These are phyloP conservation scores for Platalea minor DNA, from an alignment of 2,797 vertebrate species.

Conservation along the genomic window DNA sequence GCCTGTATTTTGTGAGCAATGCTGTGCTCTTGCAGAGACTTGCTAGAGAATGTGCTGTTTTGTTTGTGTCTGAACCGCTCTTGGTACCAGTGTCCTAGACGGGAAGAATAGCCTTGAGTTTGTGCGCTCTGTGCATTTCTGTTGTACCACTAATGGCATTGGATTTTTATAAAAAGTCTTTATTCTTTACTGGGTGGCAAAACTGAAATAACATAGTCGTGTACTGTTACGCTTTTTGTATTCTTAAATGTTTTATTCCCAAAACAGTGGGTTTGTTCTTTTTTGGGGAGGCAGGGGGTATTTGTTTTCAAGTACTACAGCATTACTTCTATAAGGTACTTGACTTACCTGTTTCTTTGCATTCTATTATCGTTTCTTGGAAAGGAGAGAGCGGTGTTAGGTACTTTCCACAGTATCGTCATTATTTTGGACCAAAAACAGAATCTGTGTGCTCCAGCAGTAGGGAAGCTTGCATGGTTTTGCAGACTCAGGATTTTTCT, in stretches of 20 bases:
- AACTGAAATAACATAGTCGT: neutral
- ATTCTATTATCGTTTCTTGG: neutral
- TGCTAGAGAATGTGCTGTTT: neutral
- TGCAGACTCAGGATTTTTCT: conserved; percentile 47
- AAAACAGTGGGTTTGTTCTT: neutral
- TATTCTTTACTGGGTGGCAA: neutral
- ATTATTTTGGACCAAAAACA: conserved; percentile 21
- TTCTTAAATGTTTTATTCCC: neutral
- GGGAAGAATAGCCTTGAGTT: neutral
- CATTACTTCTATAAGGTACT: neutral
- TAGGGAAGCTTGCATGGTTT: neutral
- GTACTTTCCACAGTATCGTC: conserved; percentile 31
- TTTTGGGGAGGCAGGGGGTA: accelerated
- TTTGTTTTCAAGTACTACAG: neutral
- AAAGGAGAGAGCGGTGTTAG: neutral
- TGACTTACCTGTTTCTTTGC: neutral
- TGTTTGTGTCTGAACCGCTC: neutral
- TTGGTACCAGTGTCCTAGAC: neutral
- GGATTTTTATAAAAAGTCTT: neutral
- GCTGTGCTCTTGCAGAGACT: neutral
- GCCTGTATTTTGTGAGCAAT: neutral
- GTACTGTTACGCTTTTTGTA: accelerated
- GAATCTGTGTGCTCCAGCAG: neutral
- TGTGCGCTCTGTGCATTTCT: neutral
- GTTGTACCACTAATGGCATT: neutral